phyloP scores from a whole-genome alignment of 1,140 invertebrate species.

The Papilio glaucus region DNA sequence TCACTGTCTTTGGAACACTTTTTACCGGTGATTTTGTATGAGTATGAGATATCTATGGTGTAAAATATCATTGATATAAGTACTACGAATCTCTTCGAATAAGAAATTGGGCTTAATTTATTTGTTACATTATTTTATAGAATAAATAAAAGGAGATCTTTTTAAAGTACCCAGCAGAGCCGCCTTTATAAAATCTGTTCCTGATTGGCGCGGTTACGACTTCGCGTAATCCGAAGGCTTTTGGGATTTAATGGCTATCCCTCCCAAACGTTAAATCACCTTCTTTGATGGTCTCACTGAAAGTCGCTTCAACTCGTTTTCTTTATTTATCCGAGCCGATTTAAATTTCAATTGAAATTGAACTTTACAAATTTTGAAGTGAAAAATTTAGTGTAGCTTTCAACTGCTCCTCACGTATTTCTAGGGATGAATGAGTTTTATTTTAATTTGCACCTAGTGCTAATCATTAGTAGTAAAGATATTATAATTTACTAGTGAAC shows the following conservation, averaged over 20 bases:
- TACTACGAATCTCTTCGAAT: too few relatives aligned
- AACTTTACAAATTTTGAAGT: slow-evolving; percentile 20
- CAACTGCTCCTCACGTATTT: background rate
- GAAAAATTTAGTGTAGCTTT: background rate
- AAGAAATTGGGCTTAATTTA: too few relatives aligned
- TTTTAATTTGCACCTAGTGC: background rate
- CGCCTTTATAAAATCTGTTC: slow-evolving; percentile 14
- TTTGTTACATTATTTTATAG: background rate
- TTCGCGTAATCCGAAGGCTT: slow-evolving; percentile 10
- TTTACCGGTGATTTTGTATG: too few relatives aligned
- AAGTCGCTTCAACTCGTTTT: background rate
- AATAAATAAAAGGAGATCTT: background rate
- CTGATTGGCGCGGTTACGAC: slow-evolving; percentile 25
- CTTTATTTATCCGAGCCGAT: background rate
- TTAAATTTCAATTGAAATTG: slow-evolving; percentile 13
- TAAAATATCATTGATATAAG: too few relatives aligned
- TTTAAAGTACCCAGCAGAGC: background rate
- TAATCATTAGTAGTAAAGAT: too few relatives aligned
- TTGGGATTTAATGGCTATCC: slow-evolving; percentile 18
- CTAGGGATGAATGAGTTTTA: background rate
- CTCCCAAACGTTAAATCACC: slow-evolving; percentile 20
- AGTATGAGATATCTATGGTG: too few relatives aligned
- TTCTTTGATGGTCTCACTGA: background rate
- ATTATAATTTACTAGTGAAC: too few relatives aligned
- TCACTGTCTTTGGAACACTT: too few relatives aligned